These are phyloP conservation scores for Meloidogyne chitwoodi DNA, from an alignment of 1,140 invertebrate species.

Conservation along the genomic window DNA sequence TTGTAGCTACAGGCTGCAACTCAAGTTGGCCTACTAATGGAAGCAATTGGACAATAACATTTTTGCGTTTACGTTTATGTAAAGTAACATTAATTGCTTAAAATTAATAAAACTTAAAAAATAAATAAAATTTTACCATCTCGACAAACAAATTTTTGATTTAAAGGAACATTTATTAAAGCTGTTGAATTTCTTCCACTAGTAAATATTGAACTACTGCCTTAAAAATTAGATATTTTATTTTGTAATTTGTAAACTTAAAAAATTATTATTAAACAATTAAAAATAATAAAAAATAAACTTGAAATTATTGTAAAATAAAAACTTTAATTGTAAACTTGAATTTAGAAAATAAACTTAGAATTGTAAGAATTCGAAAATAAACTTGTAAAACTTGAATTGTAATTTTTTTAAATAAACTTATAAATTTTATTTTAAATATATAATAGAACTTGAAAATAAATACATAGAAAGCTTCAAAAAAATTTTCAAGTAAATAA, in stretches of 20 bases:
- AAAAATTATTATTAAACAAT: no score
- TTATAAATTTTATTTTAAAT: no score
- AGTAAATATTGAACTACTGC: neutral
- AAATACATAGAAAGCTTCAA: no score
- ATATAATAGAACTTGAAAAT: no score
- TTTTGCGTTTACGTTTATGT: constrained; percentile 4
- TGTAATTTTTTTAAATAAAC: no score
- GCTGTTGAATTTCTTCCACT: constrained; percentile 3
- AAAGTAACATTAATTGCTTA: constrained; percentile 21
- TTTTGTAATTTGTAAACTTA: neutral
- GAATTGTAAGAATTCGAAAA: no score
- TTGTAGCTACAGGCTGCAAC: constrained; percentile 15
- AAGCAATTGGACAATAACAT: constrained; percentile 14
- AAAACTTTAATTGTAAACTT: no score
- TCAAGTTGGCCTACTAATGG: constrained; percentile 9
- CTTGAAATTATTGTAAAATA: no score
- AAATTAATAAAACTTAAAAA: neutral
- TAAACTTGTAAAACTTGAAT: no score
- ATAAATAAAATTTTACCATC: neutral
- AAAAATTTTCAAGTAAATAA: no score
- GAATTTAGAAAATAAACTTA: no score
- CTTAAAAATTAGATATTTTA: neutral
- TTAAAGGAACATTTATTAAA: constrained; percentile 12
- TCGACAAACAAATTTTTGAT: constrained; percentile 27
- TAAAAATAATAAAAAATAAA: no score